Conservation (phyloP, 1,140 invertebrate genomes). For the Catajapyx aquilonaris region DNA sequence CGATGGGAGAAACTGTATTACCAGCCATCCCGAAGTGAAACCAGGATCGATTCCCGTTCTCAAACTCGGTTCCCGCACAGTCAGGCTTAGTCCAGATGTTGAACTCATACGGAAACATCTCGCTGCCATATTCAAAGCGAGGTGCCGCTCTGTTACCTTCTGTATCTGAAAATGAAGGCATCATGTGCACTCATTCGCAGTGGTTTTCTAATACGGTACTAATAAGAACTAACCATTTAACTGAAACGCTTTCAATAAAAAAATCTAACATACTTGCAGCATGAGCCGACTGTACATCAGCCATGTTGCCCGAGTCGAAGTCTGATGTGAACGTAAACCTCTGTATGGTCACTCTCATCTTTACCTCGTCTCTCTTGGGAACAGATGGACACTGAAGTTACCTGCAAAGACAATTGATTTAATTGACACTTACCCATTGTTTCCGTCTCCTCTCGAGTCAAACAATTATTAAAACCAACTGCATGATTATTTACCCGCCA, state of each 20-base stretch:
- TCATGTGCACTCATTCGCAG: slow-evolving; percentile 5
- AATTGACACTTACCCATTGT: too few species aligned
- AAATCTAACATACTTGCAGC: too few species aligned
- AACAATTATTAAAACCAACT: too few species aligned
- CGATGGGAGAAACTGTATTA: slow-evolving; percentile 10
- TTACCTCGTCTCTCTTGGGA: too few species aligned
- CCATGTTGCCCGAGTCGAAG: slow-evolving; percentile 76
- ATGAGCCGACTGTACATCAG: too few species aligned
- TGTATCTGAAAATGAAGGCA: slow-evolving; percentile 7
- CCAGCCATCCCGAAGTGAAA: slow-evolving; percentile 74
- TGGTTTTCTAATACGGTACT: slow-evolving; percentile 11
- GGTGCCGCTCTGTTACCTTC: slow-evolving; percentile 13
- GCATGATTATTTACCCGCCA: too few species aligned
- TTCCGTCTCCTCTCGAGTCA: too few species aligned
- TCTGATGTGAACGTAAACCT: slow-evolving; percentile 52
- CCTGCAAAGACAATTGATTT: too few species aligned
- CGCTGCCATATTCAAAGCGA: too few species aligned
- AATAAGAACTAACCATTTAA: slow-evolving; percentile 17
- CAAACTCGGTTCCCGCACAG: slow-evolving; percentile 66
- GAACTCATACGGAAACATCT: slow-evolving; percentile 50
- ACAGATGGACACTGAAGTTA: too few species aligned
- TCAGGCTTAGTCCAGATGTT: slow-evolving; percentile 81
- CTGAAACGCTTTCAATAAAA: too few species aligned
- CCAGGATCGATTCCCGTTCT: slow-evolving; percentile 82
- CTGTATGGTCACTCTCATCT: too few species aligned